Conservation (phyloP, 2,797 vertebrate genomes). For the Sparus aurata region DNA sequence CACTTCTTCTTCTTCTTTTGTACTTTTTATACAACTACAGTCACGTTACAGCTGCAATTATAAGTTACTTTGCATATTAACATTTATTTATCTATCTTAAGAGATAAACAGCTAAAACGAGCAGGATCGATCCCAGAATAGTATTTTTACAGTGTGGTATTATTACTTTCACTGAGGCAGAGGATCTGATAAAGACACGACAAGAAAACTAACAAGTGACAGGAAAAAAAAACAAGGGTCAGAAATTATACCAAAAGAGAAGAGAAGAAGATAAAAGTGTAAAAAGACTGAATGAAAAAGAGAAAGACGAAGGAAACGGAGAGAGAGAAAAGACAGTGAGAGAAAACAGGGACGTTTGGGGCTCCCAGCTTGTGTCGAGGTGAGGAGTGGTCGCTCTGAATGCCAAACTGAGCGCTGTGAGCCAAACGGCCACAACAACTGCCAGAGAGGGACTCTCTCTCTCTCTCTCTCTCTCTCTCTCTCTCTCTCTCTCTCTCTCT, state of each 20-base stretch:
- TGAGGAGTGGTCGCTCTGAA: conserved; percentile 74
- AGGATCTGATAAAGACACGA: background rate
- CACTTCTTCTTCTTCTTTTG: background rate
- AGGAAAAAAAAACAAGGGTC: conserved; percentile 13
- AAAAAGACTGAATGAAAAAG: conserved; percentile 1
- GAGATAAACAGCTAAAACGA: no score
- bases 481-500: no score
- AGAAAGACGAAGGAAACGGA: background rate
- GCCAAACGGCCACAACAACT: conserved; percentile 66
- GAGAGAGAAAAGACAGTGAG: conserved; percentile 8
- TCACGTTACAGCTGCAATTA: background rate
- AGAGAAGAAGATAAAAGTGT: background rate
- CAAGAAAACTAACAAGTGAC: background rate
- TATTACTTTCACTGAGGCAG: background rate
- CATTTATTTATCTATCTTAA: no score
- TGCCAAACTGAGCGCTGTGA: conserved; percentile 75
- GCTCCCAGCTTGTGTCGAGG: conserved; percentile 46
- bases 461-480: no score
- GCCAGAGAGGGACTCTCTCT: conserved; percentile 50
- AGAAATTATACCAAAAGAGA: background rate
- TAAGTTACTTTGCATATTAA: no score
- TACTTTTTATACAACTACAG: background rate
- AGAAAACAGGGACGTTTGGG: conserved; percentile 35
- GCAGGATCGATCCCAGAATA: background rate
- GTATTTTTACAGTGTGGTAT: background rate